Conservation (phyloP, 1,140 invertebrate genomes). For the Pogonus chalceus region DNA sequence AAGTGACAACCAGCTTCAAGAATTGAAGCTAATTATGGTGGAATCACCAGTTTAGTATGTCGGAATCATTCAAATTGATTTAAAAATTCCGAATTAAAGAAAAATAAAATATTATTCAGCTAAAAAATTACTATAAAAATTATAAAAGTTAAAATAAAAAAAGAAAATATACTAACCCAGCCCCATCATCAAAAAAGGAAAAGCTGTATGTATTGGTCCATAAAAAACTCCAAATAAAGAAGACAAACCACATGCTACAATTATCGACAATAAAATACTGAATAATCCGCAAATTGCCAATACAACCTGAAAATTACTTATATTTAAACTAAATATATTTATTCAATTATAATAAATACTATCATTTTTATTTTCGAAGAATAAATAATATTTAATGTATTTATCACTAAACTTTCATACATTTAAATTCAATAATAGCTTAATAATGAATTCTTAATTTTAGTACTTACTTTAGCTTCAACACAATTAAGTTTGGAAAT, state of each 20-base stretch:
- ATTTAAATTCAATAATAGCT: conserved; percentile 1
- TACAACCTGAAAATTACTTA: conserved; percentile 35
- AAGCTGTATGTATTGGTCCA: conserved; percentile 69
- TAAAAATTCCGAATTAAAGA: background rate
- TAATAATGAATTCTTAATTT: conserved; percentile 8
- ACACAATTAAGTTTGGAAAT: conserved; percentile 65
- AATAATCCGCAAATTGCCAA: conserved; percentile 55
- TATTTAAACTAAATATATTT: background rate
- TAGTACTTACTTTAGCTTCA: conserved; percentile 50
- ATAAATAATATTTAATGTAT: conserved; percentile 9
- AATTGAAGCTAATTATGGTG: background rate
- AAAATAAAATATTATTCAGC: background rate
- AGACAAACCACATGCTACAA: conserved; percentile 60
- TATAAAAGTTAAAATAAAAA: background rate
- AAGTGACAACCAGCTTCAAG: too few relatives aligned
- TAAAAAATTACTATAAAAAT: background rate
- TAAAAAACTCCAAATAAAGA: conserved; percentile 63
- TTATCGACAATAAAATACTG: conserved; percentile 66
- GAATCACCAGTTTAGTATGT: background rate
- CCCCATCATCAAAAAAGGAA: conserved; percentile 74
- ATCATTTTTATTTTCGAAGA: too few relatives aligned
- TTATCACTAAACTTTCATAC: background rate
- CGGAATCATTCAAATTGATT: too few relatives aligned
- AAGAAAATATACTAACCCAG: conserved; percentile 32
- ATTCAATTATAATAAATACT: too few relatives aligned